Conservation (phyloP, 2,888 invertebrate genomes). For the Tipula confusa region DNA sequence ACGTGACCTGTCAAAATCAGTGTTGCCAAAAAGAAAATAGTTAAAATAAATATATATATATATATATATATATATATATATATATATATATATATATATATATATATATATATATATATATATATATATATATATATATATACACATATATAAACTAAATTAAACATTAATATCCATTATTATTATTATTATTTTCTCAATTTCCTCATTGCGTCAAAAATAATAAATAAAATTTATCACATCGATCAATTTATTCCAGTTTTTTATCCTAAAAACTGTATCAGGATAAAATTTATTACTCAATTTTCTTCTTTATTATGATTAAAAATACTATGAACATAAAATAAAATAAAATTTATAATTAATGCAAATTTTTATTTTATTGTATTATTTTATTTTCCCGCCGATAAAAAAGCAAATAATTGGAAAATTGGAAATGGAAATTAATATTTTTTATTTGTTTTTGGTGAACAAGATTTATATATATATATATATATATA, state of each 20-base stretch:
- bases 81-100: too few relatives aligned
- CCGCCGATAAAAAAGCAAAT: background rate
- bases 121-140: background rate
- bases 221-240: background rate
- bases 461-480: background rate
- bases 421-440: conserved; percentile 12
- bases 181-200: background rate
- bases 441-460: background rate
- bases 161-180: conserved; percentile 16
- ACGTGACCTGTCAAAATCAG: too few relatives aligned
- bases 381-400: background rate
- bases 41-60: too few relatives aligned
- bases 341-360: background rate
- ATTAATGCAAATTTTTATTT: background rate
- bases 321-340: background rate
- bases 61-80: too few relatives aligned
- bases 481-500: background rate
- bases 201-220: conserved; percentile 9
- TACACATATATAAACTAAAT: background rate
- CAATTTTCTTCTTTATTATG: conserved; percentile 20
- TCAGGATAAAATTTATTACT: background rate
- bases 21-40: too few relatives aligned
- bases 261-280: conserved; percentile 12
- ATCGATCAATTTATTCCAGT: background rate
- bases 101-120: too few relatives aligned